Evolutionary conservation across 1,140 invertebrate species (phyloP), one percentile per base, ranked within the genome.

Genomic region (Papilio polytes): DNA sequence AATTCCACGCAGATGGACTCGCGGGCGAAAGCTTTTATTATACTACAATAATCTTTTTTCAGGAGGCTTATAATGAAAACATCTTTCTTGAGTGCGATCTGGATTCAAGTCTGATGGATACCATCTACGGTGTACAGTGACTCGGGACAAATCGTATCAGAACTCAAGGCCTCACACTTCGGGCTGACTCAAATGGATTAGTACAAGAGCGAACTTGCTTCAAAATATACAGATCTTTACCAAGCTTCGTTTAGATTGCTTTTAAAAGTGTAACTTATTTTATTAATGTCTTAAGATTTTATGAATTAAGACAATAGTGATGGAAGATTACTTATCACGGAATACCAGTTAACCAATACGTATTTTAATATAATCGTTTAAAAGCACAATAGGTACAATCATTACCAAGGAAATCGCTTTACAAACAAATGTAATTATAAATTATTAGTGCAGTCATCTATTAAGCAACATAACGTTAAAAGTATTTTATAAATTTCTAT

Each of bases 401-500:
- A 90, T 92, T 92, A 94, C 92, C 91, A 92, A 94, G 92, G 90
- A 94, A 87, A 91, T 92, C 84, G 92, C 91, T 92, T 94, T 94
- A 93, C 86, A 88, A 87, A 88, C 86, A 86, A 86, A 87, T 80
- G 63, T 86, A 85, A 85, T 87, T 87, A 83, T 91, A 88, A 88
- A 91, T 87, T 85, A 76, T 86, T 87, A 87, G 83, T 82, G 80
- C 84, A 86, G 83, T 90, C 85, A 88, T 89, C 81, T 87, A 83
- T 86, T 80, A 82, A 88, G 83, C 84, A 90, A 85, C 79, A 86
- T 89, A 87, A 85, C 83, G 20, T 81, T 85, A 85, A 83, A 88
- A 86, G 85, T 89, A 88, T 87, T 88, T 88, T 88, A 91, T 90
- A 88, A 85, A 88, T 36, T 36, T 56, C 22, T 89, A 86, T 88